A percentile compares a stretch with the other conserved stretches of the same genome.
Evolutionary conservation across 2,113 vertebrate species (phyloP).

Genomic region (Mesitornis unicolor): DNA sequence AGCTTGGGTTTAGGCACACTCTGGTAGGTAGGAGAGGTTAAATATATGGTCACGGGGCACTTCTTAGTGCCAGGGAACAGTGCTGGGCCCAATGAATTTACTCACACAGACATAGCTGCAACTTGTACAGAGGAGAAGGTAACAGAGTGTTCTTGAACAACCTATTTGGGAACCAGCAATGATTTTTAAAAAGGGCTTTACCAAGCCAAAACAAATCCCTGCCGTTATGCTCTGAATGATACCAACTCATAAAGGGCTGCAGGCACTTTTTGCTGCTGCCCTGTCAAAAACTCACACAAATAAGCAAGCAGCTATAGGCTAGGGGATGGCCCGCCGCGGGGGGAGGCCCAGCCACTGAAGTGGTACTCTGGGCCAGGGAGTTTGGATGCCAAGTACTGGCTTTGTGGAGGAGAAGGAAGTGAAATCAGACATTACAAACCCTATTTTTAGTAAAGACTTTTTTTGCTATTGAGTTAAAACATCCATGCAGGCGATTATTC

Average conservation of each 20-base stretch:
- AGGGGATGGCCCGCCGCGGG: rapidly evolving
- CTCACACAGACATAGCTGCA: background rate
- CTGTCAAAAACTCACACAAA: background rate
- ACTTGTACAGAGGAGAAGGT: background rate
- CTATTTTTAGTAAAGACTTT: background rate
- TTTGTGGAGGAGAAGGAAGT: background rate
- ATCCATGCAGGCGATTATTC: background rate
- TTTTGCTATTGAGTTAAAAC: background rate
- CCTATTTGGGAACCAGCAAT: background rate
- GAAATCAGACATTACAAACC: background rate
- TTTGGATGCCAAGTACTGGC: background rate
- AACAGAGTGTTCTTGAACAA: background rate
- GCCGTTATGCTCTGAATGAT: background rate
- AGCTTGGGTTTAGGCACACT: background rate
- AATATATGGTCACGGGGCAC: background rate
- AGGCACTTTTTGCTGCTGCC: background rate
- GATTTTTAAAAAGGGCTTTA: background rate
- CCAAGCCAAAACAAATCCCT: background rate
- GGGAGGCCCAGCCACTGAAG: background rate
- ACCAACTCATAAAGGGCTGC: background rate
- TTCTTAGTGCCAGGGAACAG: background rate
- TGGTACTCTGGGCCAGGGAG: rapidly evolving
- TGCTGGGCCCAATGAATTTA: background rate
- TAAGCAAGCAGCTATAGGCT: background rate
- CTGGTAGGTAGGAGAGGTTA: background rate